Evolutionary conservation across 2,113 vertebrate species (phyloP), one percentile per base, ranked within the genome.

Genomic region (Sigmodon hispidus): DNA sequence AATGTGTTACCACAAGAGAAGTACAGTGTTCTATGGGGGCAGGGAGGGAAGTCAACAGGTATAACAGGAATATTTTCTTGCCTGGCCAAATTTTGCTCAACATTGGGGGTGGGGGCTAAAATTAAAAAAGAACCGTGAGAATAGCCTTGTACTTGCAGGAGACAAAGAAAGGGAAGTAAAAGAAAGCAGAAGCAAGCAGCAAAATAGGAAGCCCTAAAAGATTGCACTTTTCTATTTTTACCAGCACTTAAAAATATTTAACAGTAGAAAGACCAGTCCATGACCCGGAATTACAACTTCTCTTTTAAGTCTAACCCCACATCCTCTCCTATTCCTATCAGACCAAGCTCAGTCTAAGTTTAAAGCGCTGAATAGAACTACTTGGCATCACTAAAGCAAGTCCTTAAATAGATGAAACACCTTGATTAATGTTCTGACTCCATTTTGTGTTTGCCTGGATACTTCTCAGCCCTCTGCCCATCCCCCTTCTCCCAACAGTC

Each of bases 151-250:
- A n/a, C 19, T 57, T 55, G 34, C 50, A 57, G 52, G 24, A 22
- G 29, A 48, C 63, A 67, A 34, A 65, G 22, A 61, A 91, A 76
- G 16, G 10, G 43, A 81, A 55, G 12, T 22, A 81, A 87, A 22
- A n/a, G 55, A 45, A 70, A 90, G 45, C 40, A 87, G 86, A 67
- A 19, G 61, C 70, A 59, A 77, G 36, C n/a, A 43, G 24, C 36
- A 43, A 26, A 91, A 76, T 73, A 91, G 45, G 34, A 90, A 88
- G 40, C 43, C 83, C 87, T 52, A 61, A 88, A 93, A 59, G 61
- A 89, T 19, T 61, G 59, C 48, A 63, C 61, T 96, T 91, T 93
- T 77, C 40, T 5, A 8, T 79, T 95, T 81, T 81, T 59, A 59
- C 13, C 36, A 59, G n/a, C 55, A 40, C 77, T 80, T 80, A 55